Percentiles rank a stretch among this genome's conserved stretches.
These are phyloP conservation scores for Apolygus lucorum DNA, from an alignment of 1,140 invertebrate species.

Conservation along the genomic window DNA sequence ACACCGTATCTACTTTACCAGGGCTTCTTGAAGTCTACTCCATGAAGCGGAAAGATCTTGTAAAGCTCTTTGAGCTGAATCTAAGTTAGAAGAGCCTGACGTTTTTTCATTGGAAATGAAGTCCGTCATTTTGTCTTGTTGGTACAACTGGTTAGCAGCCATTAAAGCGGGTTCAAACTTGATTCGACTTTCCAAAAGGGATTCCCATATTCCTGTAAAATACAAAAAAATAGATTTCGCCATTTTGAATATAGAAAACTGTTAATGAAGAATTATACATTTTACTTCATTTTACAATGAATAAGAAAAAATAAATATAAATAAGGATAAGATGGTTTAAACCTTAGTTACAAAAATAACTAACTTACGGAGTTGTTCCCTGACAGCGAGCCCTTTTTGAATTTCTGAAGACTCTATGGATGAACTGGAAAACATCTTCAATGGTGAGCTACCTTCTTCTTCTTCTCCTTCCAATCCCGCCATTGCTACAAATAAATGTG, in stretches of 20 bases:
- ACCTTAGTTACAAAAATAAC: too few species aligned
- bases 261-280: background rate
- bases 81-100: background rate
- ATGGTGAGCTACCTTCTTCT: background rate
- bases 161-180: slow-evolving; percentile 70
- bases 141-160: slow-evolving; percentile 66
- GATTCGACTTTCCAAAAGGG: slow-evolving; percentile 70
- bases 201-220: slow-evolving; percentile 61
- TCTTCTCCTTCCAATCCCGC: background rate
- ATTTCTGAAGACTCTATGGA: background rate
- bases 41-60: background rate
- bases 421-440: background rate
- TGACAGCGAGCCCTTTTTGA: background rate
- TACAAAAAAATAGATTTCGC: too few species aligned
- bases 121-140: slow-evolving; percentile 45
- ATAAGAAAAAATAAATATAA: too few species aligned
- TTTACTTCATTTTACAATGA: too few species aligned
- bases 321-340: too few species aligned
- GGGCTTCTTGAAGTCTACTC: background rate
- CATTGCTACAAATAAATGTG: background rate
- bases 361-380: background rate
- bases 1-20: too few species aligned
- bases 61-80: background rate
- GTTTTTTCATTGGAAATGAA: slow-evolving; percentile 34
- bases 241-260: too few species aligned